These are phyloP conservation scores for Benthosema pterotum DNA, from an alignment of 2,797 vertebrate genomes.

Conservation along the genomic window DNA sequence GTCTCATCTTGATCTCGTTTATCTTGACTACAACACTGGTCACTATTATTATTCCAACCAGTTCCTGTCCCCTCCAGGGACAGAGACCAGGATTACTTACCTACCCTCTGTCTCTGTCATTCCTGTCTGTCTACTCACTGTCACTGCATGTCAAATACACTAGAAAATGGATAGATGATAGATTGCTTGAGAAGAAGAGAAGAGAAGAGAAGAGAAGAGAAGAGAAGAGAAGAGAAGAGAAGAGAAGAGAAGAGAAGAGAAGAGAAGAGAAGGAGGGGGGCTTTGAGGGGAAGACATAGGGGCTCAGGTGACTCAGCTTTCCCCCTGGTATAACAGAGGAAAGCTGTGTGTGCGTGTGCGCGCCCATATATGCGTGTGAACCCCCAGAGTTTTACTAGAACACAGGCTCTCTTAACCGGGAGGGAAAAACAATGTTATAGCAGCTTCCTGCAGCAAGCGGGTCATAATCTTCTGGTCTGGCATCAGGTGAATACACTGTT, in stretches of 20 bases:
- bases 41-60: too few species aligned
- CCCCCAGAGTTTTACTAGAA: conserved; percentile 82
- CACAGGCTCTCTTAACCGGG: conserved; percentile 77
- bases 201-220: too few species aligned
- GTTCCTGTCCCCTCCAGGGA: too few species aligned
- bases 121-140: too few species aligned
- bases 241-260: neutral
- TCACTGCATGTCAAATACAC: too few species aligned
- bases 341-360: conserved; percentile 43
- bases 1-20: too few species aligned
- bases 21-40: too few species aligned
- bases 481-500: conserved; percentile 69
- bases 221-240: too few species aligned
- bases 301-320: conserved; percentile 83
- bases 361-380: conserved; percentile 51
- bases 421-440: conserved; percentile 80
- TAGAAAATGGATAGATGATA: too few species aligned
- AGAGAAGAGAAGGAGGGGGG: conserved; percentile 27
- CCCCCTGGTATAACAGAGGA: conserved; percentile 75
- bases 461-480: conserved; percentile 75
- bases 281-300: neutral
- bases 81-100: too few species aligned
- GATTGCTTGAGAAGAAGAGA: neutral
- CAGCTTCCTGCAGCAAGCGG: conserved; percentile 75
- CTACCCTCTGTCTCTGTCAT: too few species aligned